Percentiles rank a stretch among this genome's conserved stretches.
phyloP scores from a whole-genome alignment of 2,113 vertebrate genomes.

The Xiphophorus couchianus region DNA sequence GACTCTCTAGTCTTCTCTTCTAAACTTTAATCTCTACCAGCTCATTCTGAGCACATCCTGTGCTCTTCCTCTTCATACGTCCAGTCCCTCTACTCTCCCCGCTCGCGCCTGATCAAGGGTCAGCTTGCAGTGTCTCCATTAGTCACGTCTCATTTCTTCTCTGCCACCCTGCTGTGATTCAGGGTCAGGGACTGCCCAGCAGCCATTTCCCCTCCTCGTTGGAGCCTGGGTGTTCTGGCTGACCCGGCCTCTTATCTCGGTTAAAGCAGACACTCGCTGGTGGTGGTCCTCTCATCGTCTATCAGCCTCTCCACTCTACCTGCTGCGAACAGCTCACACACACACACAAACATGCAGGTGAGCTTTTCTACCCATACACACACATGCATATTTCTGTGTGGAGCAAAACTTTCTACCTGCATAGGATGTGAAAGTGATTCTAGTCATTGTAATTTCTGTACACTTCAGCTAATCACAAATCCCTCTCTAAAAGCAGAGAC shows the following conservation, averaged over 20 bases:
- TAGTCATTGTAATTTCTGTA: background rate
- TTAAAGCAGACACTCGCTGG: constrained; percentile 56
- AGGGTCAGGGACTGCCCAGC: constrained; percentile 58
- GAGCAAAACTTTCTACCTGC: background rate
- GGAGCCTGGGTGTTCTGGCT: constrained; percentile 43
- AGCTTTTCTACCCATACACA: background rate
- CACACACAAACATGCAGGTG: background rate
- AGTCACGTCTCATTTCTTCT: constrained; percentile 72
- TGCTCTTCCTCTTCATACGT: constrained; percentile 4
- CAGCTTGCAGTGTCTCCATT: constrained; percentile 62
- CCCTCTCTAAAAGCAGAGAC: background rate
- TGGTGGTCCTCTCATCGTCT: constrained; percentile 55
- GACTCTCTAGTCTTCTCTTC: constrained; percentile 29
- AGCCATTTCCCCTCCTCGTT: constrained; percentile 54
- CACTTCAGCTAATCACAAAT: background rate
- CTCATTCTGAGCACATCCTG: constrained; percentile 49
- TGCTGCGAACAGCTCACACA: constrained; percentile 6
- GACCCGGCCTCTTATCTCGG: constrained; percentile 67
- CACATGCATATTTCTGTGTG: background rate
- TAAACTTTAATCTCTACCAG: constrained; percentile 31
- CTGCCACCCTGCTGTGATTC: constrained; percentile 52
- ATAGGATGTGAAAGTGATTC: background rate
- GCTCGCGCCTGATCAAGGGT: constrained; percentile 57
- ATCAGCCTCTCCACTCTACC: constrained; percentile 26
- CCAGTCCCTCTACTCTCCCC: constrained; percentile 24